Percentiles rank a stretch among this genome's conserved stretches.
Evolutionary conservation across 2,888 invertebrate genomes (phyloP).

Genomic region (Megamerina dolium): DNA sequence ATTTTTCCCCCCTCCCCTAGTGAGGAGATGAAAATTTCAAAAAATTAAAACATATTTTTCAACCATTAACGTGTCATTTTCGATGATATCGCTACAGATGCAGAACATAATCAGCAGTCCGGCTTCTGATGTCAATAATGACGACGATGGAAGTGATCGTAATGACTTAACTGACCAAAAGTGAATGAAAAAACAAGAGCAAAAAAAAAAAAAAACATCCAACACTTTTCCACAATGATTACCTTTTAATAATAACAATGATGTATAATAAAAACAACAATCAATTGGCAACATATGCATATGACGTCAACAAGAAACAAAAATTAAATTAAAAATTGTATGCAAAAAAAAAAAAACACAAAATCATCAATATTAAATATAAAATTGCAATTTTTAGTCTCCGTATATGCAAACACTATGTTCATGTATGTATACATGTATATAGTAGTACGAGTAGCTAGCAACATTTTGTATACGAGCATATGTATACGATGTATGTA

Average conservation of each 20-base stretch:
- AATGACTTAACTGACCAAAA: neutral
- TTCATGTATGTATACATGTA: no score
- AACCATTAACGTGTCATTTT: constrained; percentile 21
- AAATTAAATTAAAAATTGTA: constrained; percentile 43
- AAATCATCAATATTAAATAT: constrained; percentile 11
- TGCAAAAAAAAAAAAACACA: neutral
- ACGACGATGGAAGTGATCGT: neutral
- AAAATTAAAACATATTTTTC: no score
- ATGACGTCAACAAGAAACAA: constrained; percentile 39
- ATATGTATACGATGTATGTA: no score
- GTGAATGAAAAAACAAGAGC: neutral
- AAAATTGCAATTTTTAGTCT: no score
- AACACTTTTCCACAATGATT: constrained; percentile 9
- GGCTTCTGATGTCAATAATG: neutral
- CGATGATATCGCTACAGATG: constrained; percentile 8
- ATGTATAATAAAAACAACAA: no score
- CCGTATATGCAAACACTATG: no score
- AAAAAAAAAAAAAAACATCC: neutral
- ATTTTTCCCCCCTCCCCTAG: no score
- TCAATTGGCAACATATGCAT: constrained; percentile 37
- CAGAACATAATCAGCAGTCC: no score
- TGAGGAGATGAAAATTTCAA: no score
- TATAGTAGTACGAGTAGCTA: no score
- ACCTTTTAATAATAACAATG: constrained; percentile 4
- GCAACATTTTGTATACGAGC: no score